Evolutionary conservation across 2,888 invertebrate genomes (phyloP).

Genomic region (Acleris holmiana): DNA sequence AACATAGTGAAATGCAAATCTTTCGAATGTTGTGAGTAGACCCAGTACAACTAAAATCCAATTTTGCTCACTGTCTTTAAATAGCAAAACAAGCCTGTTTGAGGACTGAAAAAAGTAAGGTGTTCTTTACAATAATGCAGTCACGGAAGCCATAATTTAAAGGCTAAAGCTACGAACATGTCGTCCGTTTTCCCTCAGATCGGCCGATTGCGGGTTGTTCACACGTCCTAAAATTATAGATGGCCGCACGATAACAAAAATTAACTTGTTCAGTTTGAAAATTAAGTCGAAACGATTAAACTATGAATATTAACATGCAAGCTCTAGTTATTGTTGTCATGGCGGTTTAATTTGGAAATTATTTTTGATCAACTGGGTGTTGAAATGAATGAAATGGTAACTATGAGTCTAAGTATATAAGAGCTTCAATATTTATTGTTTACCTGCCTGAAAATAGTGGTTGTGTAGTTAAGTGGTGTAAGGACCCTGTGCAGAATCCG

Average conservation of each 20-base stretch:
- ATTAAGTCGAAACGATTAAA: conserved; percentile 45
- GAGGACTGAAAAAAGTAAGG: conserved; percentile 22
- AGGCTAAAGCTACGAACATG: conserved; percentile 27
- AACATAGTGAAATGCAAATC: no score
- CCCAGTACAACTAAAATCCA: no score
- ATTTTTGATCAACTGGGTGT: not conserved
- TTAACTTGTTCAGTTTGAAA: conserved; percentile 43
- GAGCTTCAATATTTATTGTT: no score
- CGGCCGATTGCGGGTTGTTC: conserved; percentile 51
- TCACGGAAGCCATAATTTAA: conserved; percentile 34
- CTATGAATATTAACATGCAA: conserved; percentile 41
- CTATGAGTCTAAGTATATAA: no score
- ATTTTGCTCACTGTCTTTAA: no score
- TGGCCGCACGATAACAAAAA: conserved; percentile 49
- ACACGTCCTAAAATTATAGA: conserved; percentile 61
- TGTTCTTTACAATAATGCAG: conserved; percentile 13
- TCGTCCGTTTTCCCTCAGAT: conserved; percentile 40
- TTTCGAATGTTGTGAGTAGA: no score
- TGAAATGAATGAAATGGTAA: not conserved
- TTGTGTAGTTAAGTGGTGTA: no score
- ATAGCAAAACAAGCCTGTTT: no score
- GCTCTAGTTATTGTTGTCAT: conserved; percentile 17
- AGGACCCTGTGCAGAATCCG: no score
- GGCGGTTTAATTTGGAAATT: not conserved
- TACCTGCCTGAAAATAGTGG: no score